phyloP scores from a whole-genome alignment of 2,113 vertebrate genomes.

The Sprattus sprattus region DNA sequence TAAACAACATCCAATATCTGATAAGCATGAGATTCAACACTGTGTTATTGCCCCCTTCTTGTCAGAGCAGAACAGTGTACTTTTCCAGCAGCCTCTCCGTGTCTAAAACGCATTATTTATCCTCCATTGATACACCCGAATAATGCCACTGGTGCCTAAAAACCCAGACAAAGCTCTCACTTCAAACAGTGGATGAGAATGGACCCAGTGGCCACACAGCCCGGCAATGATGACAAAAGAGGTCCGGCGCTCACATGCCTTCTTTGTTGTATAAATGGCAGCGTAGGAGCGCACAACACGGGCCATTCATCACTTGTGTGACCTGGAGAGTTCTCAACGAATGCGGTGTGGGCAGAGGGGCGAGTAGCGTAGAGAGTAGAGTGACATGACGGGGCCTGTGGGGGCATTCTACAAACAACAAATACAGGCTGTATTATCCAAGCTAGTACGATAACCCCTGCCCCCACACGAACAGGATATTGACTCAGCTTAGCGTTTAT shows the following conservation, averaged over 20 bases:
- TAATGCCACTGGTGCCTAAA: neutral
- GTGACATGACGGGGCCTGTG: neutral
- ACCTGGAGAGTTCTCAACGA: conserved; percentile 65
- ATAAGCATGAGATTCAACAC: neutral
- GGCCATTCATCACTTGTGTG: conserved; percentile 54
- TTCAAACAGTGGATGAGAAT: neutral
- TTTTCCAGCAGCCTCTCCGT: neutral
- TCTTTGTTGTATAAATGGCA: conserved; percentile 55
- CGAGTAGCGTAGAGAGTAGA: conserved; percentile 28
- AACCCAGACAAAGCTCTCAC: neutral
- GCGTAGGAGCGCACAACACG: conserved; percentile 60
- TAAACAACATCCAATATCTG: neutral
- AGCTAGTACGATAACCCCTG: conserved; percentile 19
- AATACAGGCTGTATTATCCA: conserved; percentile 23
- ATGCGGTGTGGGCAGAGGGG: conserved; percentile 34
- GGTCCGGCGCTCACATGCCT: conserved; percentile 56
- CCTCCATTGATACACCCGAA: neutral
- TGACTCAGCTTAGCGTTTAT: conserved; percentile 24
- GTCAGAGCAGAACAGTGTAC: neutral
- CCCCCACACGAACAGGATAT: neutral
- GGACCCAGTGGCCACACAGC: neutral
- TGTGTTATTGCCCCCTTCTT: neutral
- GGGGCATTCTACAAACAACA: conserved; percentile 4
- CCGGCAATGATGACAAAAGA: conserved; percentile 56
- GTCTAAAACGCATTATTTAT: neutral